Conservation (phyloP, 2,888 invertebrate genomes). For the Leucophora obtusa region DNA sequence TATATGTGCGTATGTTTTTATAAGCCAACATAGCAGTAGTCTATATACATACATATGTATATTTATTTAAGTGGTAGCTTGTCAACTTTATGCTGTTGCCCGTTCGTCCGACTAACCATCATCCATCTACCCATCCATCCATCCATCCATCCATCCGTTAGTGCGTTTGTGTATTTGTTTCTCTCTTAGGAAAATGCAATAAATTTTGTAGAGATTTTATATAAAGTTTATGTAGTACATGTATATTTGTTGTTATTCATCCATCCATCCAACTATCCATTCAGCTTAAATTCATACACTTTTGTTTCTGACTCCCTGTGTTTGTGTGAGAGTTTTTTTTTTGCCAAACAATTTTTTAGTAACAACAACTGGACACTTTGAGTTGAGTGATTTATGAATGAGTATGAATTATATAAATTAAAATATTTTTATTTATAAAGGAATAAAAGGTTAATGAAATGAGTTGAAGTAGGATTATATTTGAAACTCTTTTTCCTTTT, state of each 20-base stretch:
- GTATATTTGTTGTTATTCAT: not conserved
- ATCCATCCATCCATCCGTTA: not conserved
- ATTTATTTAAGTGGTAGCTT: conserved; percentile 14
- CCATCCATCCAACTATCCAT: not conserved
- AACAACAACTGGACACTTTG: not conserved
- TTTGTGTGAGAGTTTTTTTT: not conserved
- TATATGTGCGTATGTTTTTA: too few species aligned
- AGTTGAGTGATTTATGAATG: conserved; percentile 20
- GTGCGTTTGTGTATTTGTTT: not conserved
- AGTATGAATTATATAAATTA: conserved; percentile 8
- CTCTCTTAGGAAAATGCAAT: conserved; percentile 5
- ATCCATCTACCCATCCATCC: not conserved
- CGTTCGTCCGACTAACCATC: not conserved
- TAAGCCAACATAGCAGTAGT: too few species aligned
- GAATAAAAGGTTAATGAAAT: conserved; percentile 16
- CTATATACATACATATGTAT: not conserved
- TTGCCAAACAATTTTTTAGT: conserved; percentile 3
- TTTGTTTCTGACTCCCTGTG: conserved; percentile 1
- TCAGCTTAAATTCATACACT: conserved; percentile 8
- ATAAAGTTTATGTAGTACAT: not conserved
- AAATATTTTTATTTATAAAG: not conserved
- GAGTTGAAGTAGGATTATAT: not conserved
- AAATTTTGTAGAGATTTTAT: conserved; percentile 8
- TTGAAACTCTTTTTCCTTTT: too few species aligned
- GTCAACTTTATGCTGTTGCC: conserved; percentile 16